Evolutionary conservation across 1,140 invertebrate species (phyloP).

Genomic region (Phthorimaea operculella): DNA sequence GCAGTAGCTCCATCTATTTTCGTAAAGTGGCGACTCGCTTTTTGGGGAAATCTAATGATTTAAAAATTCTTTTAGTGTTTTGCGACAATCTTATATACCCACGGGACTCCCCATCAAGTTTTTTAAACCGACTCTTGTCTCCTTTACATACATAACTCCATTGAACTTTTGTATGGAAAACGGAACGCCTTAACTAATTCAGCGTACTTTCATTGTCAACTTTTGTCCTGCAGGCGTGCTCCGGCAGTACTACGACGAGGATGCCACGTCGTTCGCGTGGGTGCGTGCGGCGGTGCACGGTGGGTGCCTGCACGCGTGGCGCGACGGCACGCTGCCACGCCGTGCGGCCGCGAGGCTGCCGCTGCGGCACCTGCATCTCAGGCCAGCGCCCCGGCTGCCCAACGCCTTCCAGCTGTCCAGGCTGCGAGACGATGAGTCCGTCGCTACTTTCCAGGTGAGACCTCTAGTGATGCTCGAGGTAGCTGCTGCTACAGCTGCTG

Average conservation of each 20-base stretch:
- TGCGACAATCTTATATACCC: too few species aligned
- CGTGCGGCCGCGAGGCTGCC: conserved; percentile 47
- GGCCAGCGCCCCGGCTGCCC: conserved; percentile 35
- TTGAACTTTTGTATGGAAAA: too few species aligned
- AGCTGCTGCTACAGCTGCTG: too few species aligned
- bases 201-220: not conserved
- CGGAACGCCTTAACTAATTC: too few species aligned
- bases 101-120: too few species aligned
- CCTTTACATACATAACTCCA: too few species aligned
- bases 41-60: too few species aligned
- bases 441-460: conserved; percentile 59
- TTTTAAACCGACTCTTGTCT: too few species aligned
- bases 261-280: conserved; percentile 48
- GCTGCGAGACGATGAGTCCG: conserved; percentile 48
- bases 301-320: conserved; percentile 53
- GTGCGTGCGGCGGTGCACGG: conserved; percentile 49
- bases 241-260: conserved; percentile 57
- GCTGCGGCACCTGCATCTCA: conserved; percentile 48
- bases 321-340: conserved; percentile 50
- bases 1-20: too few species aligned
- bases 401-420: conserved; percentile 58
- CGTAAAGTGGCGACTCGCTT: too few species aligned
- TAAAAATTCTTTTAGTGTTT: too few species aligned
- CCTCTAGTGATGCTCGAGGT: not conserved
- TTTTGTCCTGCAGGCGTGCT: conserved; percentile 39